phyloP scores from a whole-genome alignment of 1,140 invertebrate genomes.

The Helicoverpa zea region DNA sequence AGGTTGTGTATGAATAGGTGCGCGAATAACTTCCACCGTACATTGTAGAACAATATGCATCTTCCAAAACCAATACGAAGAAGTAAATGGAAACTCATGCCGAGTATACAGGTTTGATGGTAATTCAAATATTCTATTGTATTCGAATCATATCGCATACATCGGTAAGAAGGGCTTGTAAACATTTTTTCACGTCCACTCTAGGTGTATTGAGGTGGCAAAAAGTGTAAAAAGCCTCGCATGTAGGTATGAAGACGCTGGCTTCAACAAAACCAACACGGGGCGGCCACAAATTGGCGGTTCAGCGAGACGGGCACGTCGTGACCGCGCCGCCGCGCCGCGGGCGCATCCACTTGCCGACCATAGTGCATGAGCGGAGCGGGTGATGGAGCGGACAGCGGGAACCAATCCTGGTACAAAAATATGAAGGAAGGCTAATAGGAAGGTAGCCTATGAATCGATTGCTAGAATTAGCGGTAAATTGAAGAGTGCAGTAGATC shows the following conservation, averaged over 20 bases:
- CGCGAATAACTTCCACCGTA: neutral
- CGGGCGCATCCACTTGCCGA: constrained; percentile 56
- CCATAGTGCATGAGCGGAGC: constrained; percentile 58
- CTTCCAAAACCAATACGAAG: constrained; percentile 30
- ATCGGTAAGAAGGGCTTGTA: constrained; percentile 44
- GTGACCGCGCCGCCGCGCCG: constrained; percentile 73
- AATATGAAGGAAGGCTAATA: neutral
- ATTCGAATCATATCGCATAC: constrained; percentile 49
- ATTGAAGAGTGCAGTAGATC: too few relatives aligned
- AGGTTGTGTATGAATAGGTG: neutral
- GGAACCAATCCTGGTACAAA: neutral
- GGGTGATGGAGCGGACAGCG: constrained; percentile 47
- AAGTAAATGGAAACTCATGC: constrained; percentile 33
- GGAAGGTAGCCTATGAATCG: too few relatives aligned
- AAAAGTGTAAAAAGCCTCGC: constrained; percentile 74
- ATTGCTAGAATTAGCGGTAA: too few relatives aligned
- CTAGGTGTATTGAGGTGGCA: constrained; percentile 61
- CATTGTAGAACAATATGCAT: constrained; percentile 36
- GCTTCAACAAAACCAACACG: constrained; percentile 85
- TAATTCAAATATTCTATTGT: constrained; percentile 49
- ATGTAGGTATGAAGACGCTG: constrained; percentile 79
- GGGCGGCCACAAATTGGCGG: constrained; percentile 84
- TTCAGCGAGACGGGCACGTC: constrained; percentile 73
- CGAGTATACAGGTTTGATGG: constrained; percentile 26
- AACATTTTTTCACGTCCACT: constrained; percentile 53